Evolutionary conservation across 1,140 invertebrate genomes (phyloP), one percentile per base, ranked within the genome.

Genomic region (Sarcophaga bullata): DNA sequence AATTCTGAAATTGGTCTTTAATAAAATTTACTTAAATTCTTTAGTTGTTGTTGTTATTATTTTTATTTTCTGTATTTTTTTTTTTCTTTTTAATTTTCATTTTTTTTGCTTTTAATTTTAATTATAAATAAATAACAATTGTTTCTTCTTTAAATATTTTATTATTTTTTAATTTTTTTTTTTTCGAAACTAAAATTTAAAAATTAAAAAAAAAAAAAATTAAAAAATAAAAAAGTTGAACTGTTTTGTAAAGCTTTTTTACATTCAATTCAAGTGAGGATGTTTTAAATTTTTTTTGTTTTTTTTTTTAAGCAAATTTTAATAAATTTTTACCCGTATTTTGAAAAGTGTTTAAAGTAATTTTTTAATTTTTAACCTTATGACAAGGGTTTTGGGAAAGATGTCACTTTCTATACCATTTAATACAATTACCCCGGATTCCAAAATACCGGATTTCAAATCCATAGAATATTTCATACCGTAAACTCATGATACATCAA

Each of bases 1-100:
- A 78, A 78, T 78, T 78, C 75, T 78, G 75, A 46, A 78, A 78
- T 78, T 78, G 75, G 75, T 78, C 75, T 52, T 47, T 78, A 78
- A 78, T 50, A 76, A 49, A 76, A 50, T 11, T 50, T 50, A 78
- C 6, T n/a, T 48, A 75, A 47, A 48, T 75, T 73, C 10, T 73
- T 11, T 58, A 1, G 6, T 13, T 58, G 4, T 75, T 75, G 47
- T 17, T 46, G 19, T 78, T 78, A n/a, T 48, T 48, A 49, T 49
- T n/a, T n/a, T n/a, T n/a, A 49, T 37, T 37, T 37, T 37, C n/a
- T n/a, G n/a, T n/a, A n/a, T n/a, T n/a, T n/a, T n/a, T n/a, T n/a
- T n/a, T 17, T 76, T 76, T 6, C 9, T 76, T 49, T 76, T 49
- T 25, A 17, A 49, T 37, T 37, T 37, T 37, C n/a, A n/a, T n/a